phyloP scores from a whole-genome alignment of 2,888 invertebrate species.

The Lacanobia oleracea region DNA sequence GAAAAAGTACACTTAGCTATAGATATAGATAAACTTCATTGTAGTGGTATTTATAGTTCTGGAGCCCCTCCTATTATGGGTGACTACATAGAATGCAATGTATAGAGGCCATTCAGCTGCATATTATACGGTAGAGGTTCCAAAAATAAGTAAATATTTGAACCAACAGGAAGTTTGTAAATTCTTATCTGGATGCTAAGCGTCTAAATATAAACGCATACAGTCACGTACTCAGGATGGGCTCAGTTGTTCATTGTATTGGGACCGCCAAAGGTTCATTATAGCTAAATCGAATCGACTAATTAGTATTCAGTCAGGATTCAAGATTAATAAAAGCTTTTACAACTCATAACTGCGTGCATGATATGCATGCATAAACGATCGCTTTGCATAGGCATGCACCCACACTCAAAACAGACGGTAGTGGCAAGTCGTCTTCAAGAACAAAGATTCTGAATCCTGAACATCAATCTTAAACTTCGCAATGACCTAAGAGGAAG shows the following conservation, averaged over 20 bases:
- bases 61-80: too few relatives aligned
- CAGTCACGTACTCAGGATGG: neutral
- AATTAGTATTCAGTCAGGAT: slow-evolving; percentile 4
- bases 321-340: neutral
- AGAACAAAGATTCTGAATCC: too few relatives aligned
- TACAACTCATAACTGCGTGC: neutral
- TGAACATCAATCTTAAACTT: too few relatives aligned
- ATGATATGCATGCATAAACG: neutral
- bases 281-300: neutral
- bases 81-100: too few relatives aligned
- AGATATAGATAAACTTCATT: too few relatives aligned
- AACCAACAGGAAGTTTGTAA: too few relatives aligned
- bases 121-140: too few relatives aligned
- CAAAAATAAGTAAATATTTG: too few relatives aligned
- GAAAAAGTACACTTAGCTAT: slow-evolving; percentile 7
- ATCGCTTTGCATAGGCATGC: slow-evolving; percentile 5
- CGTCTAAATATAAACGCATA: too few relatives aligned
- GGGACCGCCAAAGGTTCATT: neutral
- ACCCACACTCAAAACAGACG: neutral
- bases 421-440: too few relatives aligned
- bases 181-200: too few relatives aligned
- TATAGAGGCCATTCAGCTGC: neutral
- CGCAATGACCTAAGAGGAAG: too few relatives aligned
- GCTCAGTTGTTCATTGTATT: neutral
- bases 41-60: neutral